phyloP scores from a whole-genome alignment of 37 sponge, comb jelly and placozoan species.

The Spongilla lacustris region DNA sequence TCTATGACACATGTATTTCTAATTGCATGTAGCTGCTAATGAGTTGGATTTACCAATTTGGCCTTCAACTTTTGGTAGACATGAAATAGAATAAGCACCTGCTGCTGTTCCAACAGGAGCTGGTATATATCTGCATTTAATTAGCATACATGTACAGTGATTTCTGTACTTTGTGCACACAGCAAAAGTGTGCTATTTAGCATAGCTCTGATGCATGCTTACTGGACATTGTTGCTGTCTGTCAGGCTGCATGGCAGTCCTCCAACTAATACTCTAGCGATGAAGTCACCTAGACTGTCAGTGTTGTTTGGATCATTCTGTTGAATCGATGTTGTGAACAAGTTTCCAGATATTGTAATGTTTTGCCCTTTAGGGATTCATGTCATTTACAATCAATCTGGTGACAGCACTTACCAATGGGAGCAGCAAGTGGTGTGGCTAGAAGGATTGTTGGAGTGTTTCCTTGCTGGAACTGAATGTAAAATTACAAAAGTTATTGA shows the following conservation, averaged over 20 bases:
- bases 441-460: constrained; percentile 4
- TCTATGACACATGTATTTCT: not conserved
- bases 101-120: not conserved
- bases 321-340: not conserved
- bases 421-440: constrained; percentile 4
- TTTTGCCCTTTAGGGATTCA: not conserved
- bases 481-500: not conserved
- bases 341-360: not conserved
- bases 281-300: constrained; percentile 5
- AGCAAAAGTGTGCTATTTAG: too few relatives aligned
- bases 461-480: not conserved
- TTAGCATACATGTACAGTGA: too few relatives aligned
- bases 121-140: not conserved
- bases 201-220: too few relatives aligned
- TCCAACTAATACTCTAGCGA: constrained; percentile 31
- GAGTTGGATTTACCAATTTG: constrained; percentile 21
- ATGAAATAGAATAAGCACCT: constrained; percentile 2
- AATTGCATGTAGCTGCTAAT: not conserved
- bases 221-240: not conserved
- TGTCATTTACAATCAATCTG: not conserved
- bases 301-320: constrained; percentile 8
- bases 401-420: not conserved
- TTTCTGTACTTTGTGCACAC: too few relatives aligned
- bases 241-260: constrained; percentile 29
- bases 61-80: constrained; percentile 21